Evolutionary conservation across 2,888 invertebrate species (phyloP).

Genomic region (Cephus pygmeus): DNA sequence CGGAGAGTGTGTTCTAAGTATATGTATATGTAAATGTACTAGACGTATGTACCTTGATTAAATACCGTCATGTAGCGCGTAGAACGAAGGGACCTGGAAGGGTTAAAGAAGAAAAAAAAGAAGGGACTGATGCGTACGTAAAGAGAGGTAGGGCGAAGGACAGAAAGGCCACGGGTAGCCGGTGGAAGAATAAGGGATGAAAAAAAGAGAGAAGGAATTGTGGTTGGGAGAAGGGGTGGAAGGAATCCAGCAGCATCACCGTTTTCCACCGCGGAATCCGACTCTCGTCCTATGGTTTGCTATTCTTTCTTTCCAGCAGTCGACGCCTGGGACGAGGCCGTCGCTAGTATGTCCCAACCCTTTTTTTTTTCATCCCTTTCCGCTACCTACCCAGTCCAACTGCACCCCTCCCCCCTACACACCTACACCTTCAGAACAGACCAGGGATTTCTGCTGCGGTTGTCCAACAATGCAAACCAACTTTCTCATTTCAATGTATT

Average conservation of each 20-base stretch:
- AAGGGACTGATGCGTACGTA: not conserved
- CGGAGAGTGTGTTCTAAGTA: not conserved
- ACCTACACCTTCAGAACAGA: not conserved
- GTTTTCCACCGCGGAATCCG: slow-evolving; percentile 26
- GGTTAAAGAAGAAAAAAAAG: not conserved
- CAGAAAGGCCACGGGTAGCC: not conserved
- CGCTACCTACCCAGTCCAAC: not conserved
- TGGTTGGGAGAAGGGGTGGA: slow-evolving; percentile 15
- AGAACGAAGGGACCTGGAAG: not conserved
- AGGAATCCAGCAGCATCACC: slow-evolving; percentile 14
- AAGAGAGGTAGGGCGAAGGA: not conserved
- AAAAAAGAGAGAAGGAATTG: slow-evolving; percentile 42
- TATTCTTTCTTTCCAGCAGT: slow-evolving; percentile 41
- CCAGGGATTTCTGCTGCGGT: slow-evolving; percentile 32
- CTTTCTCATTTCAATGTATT: slow-evolving; percentile 62
- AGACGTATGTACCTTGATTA: not conserved
- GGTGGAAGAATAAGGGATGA: not conserved
- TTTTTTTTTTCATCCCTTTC: not conserved
- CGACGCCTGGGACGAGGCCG: not conserved
- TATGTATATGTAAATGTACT: not conserved
- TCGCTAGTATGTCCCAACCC: not conserved
- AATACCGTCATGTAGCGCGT: not conserved
- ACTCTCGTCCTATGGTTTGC: slow-evolving; percentile 47
- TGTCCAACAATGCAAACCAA: slow-evolving; percentile 62
- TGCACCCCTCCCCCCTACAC: not conserved